phyloP scores from a whole-genome alignment of 2,797 vertebrate genomes.

The Gymnopithys bicolor region DNA sequence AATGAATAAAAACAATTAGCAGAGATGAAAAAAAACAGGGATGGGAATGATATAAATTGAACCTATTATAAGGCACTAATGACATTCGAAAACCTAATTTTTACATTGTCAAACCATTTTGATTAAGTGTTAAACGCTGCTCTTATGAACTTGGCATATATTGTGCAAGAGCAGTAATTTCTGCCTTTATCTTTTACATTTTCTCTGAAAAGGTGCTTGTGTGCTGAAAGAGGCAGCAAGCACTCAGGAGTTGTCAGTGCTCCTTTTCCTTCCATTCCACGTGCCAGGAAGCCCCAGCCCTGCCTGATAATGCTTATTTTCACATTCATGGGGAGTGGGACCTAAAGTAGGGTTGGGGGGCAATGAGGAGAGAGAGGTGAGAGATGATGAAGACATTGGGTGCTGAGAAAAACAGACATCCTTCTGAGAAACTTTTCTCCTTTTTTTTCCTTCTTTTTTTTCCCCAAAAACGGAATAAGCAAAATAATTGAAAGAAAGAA shows the following conservation, averaged over 20 bases:
- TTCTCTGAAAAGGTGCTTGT: conserved; percentile 40
- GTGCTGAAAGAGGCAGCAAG: background rate
- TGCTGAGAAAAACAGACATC: conserved; percentile 51
- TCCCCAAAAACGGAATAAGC: conserved; percentile 74
- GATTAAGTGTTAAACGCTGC: conserved; percentile 75
- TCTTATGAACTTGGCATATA: conserved; percentile 59
- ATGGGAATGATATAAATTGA: conserved; percentile 76
- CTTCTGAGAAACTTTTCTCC: conserved; percentile 57
- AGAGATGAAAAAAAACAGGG: conserved; percentile 67
- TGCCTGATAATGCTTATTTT: conserved; percentile 8
- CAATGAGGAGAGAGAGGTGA: conserved; percentile 9
- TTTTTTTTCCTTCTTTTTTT: fast-evolving
- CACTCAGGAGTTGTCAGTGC: background rate
- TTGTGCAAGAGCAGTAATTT: conserved; percentile 53
- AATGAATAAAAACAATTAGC: conserved; percentile 77
- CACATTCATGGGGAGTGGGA: background rate
- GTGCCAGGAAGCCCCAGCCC: background rate
- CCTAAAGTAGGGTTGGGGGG: background rate
- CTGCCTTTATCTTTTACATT: conserved; percentile 38
- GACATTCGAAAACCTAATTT: conserved; percentile 78
- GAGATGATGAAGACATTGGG: conserved; percentile 32
- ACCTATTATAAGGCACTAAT: conserved; percentile 78
- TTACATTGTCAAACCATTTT: conserved; percentile 77
- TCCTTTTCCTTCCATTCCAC: background rate
- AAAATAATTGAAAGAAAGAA: conserved; percentile 82